Evolutionary conservation across 2,888 invertebrate genomes (phyloP).

Genomic region (Drosophila quinaria): DNA sequence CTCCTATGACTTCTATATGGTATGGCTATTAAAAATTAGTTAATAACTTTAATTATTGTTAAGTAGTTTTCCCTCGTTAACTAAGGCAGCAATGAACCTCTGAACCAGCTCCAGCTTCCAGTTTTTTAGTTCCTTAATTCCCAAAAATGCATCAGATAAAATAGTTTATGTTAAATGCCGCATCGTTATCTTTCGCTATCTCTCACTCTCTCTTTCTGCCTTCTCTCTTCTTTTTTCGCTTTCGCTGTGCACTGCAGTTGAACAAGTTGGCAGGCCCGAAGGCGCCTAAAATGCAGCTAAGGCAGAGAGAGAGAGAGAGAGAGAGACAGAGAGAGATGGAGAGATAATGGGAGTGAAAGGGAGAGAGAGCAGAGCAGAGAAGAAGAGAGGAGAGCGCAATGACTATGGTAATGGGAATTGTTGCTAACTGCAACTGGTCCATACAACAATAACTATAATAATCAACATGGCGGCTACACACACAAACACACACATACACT

Average conservation of each 20-base stretch:
- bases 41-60: too few relatives aligned
- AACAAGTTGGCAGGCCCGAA: constrained; percentile 33
- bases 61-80: too few relatives aligned
- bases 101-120: background rate
- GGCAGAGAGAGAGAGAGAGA: background rate
- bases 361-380: background rate
- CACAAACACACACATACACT: constrained; percentile 38
- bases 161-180: constrained; percentile 61
- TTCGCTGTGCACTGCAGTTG: constrained; percentile 8
- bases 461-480: constrained; percentile 64
- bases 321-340: background rate
- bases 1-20: too few relatives aligned
- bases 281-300: constrained; percentile 50
- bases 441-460: constrained; percentile 75
- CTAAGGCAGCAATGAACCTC: background rate
- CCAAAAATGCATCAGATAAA: constrained; percentile 21
- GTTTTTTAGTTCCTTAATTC: background rate
- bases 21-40: too few relatives aligned
- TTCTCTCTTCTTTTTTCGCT: background rate
- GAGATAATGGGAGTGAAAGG: background rate
- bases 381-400: background rate
- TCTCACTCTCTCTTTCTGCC: constrained; percentile 2
- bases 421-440: constrained; percentile 58
- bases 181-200: constrained; percentile 48
- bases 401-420: constrained; percentile 28